These are phyloP conservation scores for Conus canariensis DNA, from an alignment of 2,888 invertebrate genomes.

Conservation along the genomic window DNA sequence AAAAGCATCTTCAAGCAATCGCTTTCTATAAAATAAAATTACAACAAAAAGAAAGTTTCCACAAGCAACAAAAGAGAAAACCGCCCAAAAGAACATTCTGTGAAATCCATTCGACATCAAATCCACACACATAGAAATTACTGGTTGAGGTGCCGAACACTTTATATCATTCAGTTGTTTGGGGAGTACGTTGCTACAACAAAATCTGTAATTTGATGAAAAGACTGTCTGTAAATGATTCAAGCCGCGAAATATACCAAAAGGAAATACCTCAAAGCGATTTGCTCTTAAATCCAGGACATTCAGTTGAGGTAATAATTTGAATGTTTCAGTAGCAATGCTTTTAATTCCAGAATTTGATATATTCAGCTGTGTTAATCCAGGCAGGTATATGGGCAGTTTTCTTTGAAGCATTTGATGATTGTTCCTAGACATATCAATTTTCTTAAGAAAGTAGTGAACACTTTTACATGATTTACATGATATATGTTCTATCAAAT, in stretches of 20 bases:
- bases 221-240: neutral
- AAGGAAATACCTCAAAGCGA: neutral
- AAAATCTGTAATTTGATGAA: neutral
- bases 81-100: neutral
- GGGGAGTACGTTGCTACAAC: neutral
- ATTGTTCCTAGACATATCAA: neutral
- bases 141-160: neutral
- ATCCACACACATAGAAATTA: neutral
- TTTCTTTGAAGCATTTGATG: neutral
- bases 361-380: neutral
- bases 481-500: neutral
- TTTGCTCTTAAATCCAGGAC: neutral
- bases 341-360: neutral
- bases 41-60: neutral
- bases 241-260: neutral
- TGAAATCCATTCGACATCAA: neutral
- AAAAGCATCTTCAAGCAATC: neutral
- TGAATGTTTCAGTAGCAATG: neutral
- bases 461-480: neutral
- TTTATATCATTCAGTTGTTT: neutral
- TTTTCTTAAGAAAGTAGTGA: neutral
- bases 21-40: neutral
- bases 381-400: neutral
- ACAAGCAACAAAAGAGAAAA: neutral
- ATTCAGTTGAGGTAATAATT: neutral